Conservation (phyloP, 2,797 vertebrate species). For the Muraenolepis orangiensis region DNA sequence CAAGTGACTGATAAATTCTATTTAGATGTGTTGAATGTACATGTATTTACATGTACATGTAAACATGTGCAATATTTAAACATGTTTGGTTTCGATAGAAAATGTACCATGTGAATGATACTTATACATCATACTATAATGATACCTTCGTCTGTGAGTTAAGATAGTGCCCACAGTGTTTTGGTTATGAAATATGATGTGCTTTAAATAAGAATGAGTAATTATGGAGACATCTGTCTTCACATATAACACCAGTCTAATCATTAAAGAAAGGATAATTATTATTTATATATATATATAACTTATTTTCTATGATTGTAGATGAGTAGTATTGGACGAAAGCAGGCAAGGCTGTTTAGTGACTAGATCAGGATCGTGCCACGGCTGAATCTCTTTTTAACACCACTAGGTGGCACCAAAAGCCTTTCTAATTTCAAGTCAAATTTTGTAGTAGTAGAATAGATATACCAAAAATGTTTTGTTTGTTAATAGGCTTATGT, state of each 20-base stretch:
- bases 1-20: too few species aligned
- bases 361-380: background rate
- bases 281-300: too few species aligned
- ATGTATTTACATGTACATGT: too few species aligned
- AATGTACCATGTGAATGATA: background rate
- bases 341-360: background rate
- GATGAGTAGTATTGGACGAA: background rate
- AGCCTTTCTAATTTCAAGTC: slow-evolving; percentile 21
- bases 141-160: too few species aligned
- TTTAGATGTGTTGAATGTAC: too few species aligned
- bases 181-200: too few species aligned
- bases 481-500: background rate
- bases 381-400: slow-evolving; percentile 25
- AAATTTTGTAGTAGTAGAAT: background rate
- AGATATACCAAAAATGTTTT: background rate
- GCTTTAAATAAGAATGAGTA: background rate
- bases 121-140: background rate
- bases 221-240: background rate
- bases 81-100: background rate
- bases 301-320: background rate
- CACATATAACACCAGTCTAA: too few species aligned
- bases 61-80: too few species aligned
- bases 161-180: background rate
- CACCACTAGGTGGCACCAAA: slow-evolving; percentile 65
- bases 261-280: too few species aligned